phyloP scores from a whole-genome alignment of 2,888 invertebrate species.

The Trisateles emortualis region DNA sequence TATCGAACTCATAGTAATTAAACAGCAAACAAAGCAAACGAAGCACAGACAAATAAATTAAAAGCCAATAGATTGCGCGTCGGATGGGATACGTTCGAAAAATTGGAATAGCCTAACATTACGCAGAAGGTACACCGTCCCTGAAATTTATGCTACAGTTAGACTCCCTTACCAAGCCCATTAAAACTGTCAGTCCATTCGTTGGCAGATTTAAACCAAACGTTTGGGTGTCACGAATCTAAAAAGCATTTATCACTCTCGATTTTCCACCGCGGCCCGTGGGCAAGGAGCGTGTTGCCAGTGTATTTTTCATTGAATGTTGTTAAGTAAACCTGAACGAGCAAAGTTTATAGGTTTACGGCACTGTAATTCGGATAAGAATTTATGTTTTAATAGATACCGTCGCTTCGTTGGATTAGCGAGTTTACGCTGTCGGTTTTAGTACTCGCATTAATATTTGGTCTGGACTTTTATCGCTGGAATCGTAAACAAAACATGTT shows the following conservation, averaged over 20 bases:
- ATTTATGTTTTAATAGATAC: constrained; percentile 50
- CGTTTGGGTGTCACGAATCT: constrained; percentile 55
- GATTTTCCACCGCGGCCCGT: constrained; percentile 61
- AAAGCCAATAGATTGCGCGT: constrained; percentile 66
- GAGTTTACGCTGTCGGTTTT: constrained; percentile 30
- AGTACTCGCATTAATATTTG: constrained; percentile 23
- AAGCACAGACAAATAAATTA: constrained; percentile 75
- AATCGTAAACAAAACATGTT: constrained; percentile 25
- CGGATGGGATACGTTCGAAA: constrained; percentile 60
- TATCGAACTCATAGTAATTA: constrained; percentile 32
- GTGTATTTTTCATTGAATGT: constrained; percentile 65
- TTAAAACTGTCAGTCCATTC: constrained; percentile 79
- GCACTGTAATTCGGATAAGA: constrained; percentile 39
- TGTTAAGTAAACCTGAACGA: constrained; percentile 49
- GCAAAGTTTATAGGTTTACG: constrained; percentile 38
- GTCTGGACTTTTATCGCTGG: constrained; percentile 18
- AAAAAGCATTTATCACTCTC: constrained; percentile 78
- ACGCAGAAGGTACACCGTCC: constrained; percentile 48
- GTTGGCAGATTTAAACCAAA: constrained; percentile 78
- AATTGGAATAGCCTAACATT: constrained; percentile 57
- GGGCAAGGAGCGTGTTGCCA: constrained; percentile 58
- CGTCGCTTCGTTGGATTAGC: constrained; percentile 33
- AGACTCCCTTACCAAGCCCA: constrained; percentile 73
- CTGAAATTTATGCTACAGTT: constrained; percentile 73
- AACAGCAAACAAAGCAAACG: constrained; percentile 52